These are phyloP conservation scores for Catocala sponsa DNA, from an alignment of 2,888 invertebrate species.

Conservation along the genomic window DNA sequence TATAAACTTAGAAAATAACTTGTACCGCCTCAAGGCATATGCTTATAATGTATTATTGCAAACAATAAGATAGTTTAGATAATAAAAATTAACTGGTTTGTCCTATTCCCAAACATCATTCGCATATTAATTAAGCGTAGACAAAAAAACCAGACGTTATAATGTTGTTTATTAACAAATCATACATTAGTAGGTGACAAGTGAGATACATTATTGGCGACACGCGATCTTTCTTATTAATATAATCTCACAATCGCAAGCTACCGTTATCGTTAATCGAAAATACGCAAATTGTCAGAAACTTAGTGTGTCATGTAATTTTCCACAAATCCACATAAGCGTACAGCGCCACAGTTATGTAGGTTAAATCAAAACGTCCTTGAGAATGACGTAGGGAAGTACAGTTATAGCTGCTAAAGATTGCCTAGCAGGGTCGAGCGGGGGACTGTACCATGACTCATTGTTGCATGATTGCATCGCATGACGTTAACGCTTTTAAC, in stretches of 20 bases:
- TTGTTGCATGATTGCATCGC: slow-evolving; percentile 67
- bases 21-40: too few relatives aligned
- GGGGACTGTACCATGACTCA: slow-evolving; percentile 52
- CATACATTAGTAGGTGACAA: neutral
- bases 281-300: slow-evolving; percentile 30
- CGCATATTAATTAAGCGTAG: too few relatives aligned
- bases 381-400: slow-evolving; percentile 59
- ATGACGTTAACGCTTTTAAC: slow-evolving; percentile 73
- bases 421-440: slow-evolving; percentile 36
- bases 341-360: slow-evolving; percentile 41
- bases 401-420: slow-evolving; percentile 50
- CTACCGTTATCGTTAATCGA: slow-evolving; percentile 44
- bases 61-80: too few relatives aligned
- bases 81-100: too few relatives aligned
- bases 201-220: slow-evolving; percentile 11
- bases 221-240: slow-evolving; percentile 30
- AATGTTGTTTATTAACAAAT: slow-evolving; percentile 1
- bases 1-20: too few relatives aligned
- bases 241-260: slow-evolving; percentile 21
- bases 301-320: slow-evolving; percentile 22
- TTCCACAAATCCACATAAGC: slow-evolving; percentile 42
- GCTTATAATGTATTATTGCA: too few relatives aligned
- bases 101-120: too few relatives aligned
- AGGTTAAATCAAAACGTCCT: slow-evolving; percentile 58
- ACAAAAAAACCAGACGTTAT: neutral